phyloP scores from a whole-genome alignment of 2,797 vertebrate species.

The Zalophus californianus region DNA sequence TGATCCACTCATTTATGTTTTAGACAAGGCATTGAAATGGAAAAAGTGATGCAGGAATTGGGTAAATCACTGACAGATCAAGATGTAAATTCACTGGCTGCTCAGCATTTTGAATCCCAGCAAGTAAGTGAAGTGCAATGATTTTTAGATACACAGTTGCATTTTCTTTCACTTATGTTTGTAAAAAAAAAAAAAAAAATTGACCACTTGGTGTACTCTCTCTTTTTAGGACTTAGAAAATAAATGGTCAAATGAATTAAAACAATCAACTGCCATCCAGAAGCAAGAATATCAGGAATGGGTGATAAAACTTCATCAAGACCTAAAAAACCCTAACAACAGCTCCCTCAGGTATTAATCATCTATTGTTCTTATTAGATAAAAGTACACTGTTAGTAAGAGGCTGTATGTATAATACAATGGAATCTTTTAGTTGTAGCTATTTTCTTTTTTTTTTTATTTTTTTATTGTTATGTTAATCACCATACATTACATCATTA shows the following conservation, averaged over 20 bases:
- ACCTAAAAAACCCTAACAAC: slow-evolving; percentile 96
- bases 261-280: slow-evolving; percentile 96
- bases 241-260: slow-evolving; percentile 97
- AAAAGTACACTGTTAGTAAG: background rate
- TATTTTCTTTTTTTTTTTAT: background rate
- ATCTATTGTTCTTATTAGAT: background rate
- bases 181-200: background rate
- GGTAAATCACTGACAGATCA: slow-evolving; percentile 96
- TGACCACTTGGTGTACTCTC: background rate
- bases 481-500: too few species aligned
- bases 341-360: slow-evolving; percentile 93
- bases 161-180: background rate
- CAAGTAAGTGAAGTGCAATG: slow-evolving; percentile 89
- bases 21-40: slow-evolving; percentile 96
- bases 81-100: slow-evolving; percentile 96
- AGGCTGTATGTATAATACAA: slow-evolving; percentile 29
- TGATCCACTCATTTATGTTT: slow-evolving; percentile 55
- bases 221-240: slow-evolving; percentile 93
- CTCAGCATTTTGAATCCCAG: slow-evolving; percentile 98
- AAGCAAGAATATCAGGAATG: slow-evolving; percentile 99
- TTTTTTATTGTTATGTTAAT: too few species aligned
- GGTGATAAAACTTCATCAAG: slow-evolving; percentile 98
- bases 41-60: slow-evolving; percentile 97
- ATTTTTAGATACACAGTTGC: background rate
- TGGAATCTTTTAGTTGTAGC: background rate